Percentiles rank a stretch among this genome's conserved stretches.
Conservation (phyloP, 2,113 vertebrate genomes). For the Tenebrosternarchus preto region DNA sequence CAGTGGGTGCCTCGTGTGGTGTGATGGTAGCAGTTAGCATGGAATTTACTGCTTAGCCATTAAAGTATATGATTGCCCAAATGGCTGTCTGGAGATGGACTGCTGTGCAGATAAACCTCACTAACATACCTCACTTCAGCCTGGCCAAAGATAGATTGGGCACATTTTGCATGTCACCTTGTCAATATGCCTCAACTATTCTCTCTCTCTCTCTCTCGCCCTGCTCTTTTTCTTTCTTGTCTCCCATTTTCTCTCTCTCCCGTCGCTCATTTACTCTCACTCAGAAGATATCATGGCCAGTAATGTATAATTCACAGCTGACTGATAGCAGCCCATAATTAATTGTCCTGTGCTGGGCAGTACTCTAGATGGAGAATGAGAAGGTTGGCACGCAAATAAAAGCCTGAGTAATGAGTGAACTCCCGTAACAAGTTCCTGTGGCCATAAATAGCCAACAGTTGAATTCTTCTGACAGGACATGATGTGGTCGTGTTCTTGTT, state of each 20-base stretch:
- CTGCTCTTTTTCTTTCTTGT: conserved; percentile 1
- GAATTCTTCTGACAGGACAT: conserved; percentile 30
- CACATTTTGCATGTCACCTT: conserved; percentile 64
- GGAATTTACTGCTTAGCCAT: conserved; percentile 51
- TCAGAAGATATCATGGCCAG: conserved; percentile 51
- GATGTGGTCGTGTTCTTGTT: conserved; percentile 21
- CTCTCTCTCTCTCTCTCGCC: conserved; percentile 29
- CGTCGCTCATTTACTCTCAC: conserved; percentile 44
- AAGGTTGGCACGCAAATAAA: conserved; percentile 51
- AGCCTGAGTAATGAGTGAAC: conserved; percentile 55
- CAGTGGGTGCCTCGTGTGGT: conserved; percentile 1
- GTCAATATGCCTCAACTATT: conserved; percentile 54
- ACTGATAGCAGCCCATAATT: conserved; percentile 59
- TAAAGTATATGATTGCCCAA: conserved; percentile 53
- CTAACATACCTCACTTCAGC: no score
- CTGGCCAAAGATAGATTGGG: conserved; percentile 29
- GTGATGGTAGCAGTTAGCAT: conserved; percentile 23
- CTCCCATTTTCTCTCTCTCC: neutral
- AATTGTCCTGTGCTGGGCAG: conserved; percentile 55
- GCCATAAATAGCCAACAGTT: conserved; percentile 40
- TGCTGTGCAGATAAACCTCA: conserved; percentile 49
- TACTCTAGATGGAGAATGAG: conserved; percentile 39
- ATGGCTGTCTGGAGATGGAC: conserved; percentile 62
- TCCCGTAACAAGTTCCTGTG: conserved; percentile 44
- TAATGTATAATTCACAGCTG: conserved; percentile 66